A percentile compares a stretch with the other conserved stretches of the same genome.
Conservation (phyloP, 1,140 invertebrate species). For the Apis cerana region DNA sequence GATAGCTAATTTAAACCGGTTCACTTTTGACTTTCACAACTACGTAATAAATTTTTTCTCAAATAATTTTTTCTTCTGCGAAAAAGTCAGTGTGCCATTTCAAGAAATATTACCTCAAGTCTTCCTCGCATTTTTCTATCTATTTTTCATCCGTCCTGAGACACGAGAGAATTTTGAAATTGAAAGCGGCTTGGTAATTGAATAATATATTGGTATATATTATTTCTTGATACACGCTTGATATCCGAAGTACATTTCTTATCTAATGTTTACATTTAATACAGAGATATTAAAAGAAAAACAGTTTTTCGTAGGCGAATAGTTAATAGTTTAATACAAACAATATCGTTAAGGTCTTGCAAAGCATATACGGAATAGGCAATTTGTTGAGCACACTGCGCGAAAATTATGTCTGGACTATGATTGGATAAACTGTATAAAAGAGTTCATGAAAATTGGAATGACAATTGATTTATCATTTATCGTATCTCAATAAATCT, state of each 20-base stretch:
- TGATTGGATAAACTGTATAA: too few species aligned
- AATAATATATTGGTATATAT: constrained; percentile 5
- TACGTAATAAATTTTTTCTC: constrained; percentile 18
- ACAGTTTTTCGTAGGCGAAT: background rate
- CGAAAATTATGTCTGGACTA: background rate
- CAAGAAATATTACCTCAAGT: background rate
- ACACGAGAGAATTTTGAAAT: background rate
- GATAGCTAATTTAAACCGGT: background rate
- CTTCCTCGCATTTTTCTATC: background rate
- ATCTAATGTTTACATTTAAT: background rate
- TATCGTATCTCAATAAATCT: too few species aligned
- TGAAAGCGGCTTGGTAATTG: background rate
- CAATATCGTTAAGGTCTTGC: background rate
- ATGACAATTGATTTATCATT: too few species aligned
- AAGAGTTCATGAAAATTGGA: too few species aligned
- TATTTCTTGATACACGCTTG: background rate
- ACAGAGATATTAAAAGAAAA: background rate
- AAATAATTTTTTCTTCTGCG: background rate
- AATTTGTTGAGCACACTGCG: background rate
- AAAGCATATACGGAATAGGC: background rate
- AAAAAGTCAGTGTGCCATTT: background rate
- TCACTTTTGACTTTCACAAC: constrained; percentile 11
- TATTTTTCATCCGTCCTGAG: background rate
- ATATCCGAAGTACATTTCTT: background rate
- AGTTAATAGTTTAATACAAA: background rate